Conservation (phyloP, 2,113 vertebrate species). For the Eleginops maclovinus region DNA sequence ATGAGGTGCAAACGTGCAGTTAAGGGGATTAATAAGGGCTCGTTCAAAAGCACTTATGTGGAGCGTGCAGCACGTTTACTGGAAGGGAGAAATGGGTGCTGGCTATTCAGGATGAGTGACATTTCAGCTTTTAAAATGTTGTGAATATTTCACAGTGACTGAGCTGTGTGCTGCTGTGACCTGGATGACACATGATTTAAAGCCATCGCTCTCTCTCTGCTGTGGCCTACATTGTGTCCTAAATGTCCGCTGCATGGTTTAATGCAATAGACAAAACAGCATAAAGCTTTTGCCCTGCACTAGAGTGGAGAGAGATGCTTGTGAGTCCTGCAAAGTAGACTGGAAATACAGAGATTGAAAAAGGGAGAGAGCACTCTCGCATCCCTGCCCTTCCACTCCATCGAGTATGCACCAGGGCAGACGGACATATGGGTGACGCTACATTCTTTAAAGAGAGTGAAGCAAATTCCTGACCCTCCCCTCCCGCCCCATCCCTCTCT, state of each 20-base stretch:
- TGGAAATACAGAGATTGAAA: conserved; percentile 62
- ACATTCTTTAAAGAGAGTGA: conserved; percentile 80
- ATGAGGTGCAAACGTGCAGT: conserved; percentile 69
- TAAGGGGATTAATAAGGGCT: conserved; percentile 70
- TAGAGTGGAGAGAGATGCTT: conserved; percentile 54
- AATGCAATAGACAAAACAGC: conserved; percentile 74
- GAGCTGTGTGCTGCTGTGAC: conserved; percentile 38
- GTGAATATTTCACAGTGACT: conserved; percentile 43
- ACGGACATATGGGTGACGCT: conserved; percentile 80
- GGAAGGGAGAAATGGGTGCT: conserved; percentile 21
- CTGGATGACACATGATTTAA: conserved; percentile 47
- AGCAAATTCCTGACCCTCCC: conserved; percentile 76
- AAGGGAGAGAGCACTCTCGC: conserved; percentile 63
- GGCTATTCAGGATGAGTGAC: conserved; percentile 27
- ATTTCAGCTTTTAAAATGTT: conserved; percentile 43
- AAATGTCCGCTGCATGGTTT: conserved; percentile 73
- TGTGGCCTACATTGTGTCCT: conserved; percentile 73
- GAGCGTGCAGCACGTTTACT: conserved; percentile 6
- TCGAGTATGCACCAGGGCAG: conserved; percentile 75
- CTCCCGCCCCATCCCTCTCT: conserved; percentile 50
- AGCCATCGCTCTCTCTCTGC: conserved; percentile 43
- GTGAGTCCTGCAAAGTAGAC: conserved; percentile 64
- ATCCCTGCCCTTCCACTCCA: conserved; percentile 79
- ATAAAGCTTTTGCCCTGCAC: conserved; percentile 67
- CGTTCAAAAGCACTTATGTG: conserved; percentile 56